These are phyloP conservation scores for Lamellibrachia satsuma DNA, from an alignment of 2,888 invertebrate genomes.

Conservation along the genomic window DNA sequence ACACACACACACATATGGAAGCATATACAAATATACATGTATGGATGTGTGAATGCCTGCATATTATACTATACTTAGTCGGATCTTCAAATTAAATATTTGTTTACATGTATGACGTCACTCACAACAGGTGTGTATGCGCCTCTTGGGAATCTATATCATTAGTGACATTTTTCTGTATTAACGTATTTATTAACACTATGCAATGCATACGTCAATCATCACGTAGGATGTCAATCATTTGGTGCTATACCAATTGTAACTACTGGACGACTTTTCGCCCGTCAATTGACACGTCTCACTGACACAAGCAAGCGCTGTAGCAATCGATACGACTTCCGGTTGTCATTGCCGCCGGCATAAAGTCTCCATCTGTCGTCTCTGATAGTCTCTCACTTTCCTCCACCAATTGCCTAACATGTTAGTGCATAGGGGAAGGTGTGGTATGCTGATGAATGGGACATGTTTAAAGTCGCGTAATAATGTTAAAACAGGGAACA, in stretches of 20 bases:
- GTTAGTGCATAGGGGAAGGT: neutral
- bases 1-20: no score
- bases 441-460: no score
- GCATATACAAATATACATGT: no score
- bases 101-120: neutral
- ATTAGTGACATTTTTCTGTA: neutral
- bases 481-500: no score
- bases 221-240: neutral
- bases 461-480: no score
- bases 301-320: neutral
- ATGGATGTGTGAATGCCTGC: no score
- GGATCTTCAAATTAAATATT: no score
- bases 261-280: neutral
- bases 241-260: neutral
- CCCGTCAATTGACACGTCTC: neutral
- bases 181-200: neutral
- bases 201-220: neutral
- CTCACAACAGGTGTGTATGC: neutral
- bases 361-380: neutral
- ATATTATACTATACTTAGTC: no score
- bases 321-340: neutral
- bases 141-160: neutral
- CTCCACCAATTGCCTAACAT: neutral
- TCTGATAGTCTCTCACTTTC: neutral
- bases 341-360: neutral